phyloP scores from a whole-genome alignment of 2,113 vertebrate genomes.

The Eublepharis macularius region DNA sequence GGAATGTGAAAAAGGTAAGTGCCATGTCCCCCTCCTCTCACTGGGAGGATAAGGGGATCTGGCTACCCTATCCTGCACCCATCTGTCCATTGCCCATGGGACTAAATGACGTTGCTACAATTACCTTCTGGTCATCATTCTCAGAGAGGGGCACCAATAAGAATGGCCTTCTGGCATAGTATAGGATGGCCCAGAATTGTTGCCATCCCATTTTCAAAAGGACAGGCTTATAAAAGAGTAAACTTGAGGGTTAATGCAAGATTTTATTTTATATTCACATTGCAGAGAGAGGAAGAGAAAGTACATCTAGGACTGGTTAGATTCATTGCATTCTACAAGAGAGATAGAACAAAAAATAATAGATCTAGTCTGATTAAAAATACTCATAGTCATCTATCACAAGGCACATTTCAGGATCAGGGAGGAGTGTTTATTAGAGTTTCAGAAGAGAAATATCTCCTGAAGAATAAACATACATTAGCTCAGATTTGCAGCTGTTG shows the following conservation, averaged over 20 bases:
- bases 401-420: slow-evolving; percentile 23
- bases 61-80: no score
- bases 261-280: slow-evolving; percentile 1
- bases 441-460: slow-evolving; percentile 23
- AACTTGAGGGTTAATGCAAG: background rate
- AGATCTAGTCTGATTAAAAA: slow-evolving; percentile 31
- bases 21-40: no score
- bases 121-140: background rate
- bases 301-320: slow-evolving; percentile 1
- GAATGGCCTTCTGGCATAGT: background rate
- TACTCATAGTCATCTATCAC: background rate
- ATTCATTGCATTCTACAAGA: background rate
- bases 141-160: background rate
- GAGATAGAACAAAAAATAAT: slow-evolving; percentile 34
- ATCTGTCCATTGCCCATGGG: no score
- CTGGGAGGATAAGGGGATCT: no score
- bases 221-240: background rate
- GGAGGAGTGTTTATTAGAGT: slow-evolving; percentile 33
- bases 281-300: slow-evolving; percentile 8
- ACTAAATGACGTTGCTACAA: no score
- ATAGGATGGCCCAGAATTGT: background rate
- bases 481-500: slow-evolving; percentile 33
- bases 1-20: no score
- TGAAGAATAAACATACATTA: slow-evolving; percentile 35
- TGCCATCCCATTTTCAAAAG: background rate